Evolutionary conservation across 1,140 invertebrate species (phyloP).

Genomic region (Kradibia gibbosae): DNA sequence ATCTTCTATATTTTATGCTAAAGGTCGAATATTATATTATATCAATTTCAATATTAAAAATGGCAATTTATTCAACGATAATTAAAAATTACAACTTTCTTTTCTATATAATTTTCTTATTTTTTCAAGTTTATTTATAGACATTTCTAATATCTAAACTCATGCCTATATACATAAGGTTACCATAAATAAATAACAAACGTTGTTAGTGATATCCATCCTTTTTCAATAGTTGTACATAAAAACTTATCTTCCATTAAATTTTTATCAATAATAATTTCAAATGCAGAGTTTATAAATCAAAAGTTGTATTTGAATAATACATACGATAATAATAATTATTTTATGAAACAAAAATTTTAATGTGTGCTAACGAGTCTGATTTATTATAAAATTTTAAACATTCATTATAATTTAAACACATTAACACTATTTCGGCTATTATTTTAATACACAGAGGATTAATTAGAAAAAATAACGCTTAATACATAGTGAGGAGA

Average conservation of each 20-base stretch:
- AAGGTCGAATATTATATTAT: too few species aligned
- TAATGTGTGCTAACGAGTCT: neutral
- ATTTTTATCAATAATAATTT: conserved; percentile 2
- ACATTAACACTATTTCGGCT: too few species aligned
- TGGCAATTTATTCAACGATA: too few species aligned
- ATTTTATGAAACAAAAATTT: neutral
- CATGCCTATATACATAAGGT: neutral
- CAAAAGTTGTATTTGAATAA: neutral
- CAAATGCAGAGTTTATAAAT: neutral
- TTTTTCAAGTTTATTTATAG: too few species aligned
- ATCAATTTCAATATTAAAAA: too few species aligned
- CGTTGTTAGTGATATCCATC: neutral
- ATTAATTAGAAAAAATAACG: neutral
- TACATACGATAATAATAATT: too few species aligned
- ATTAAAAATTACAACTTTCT: too few species aligned
- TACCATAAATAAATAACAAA: neutral
- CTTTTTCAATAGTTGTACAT: neutral
- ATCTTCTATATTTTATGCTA: too few species aligned
- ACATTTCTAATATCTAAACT: too few species aligned
- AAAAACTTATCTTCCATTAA: neutral
- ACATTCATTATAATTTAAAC: too few species aligned
- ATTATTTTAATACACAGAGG: neutral
- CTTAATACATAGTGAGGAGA: neutral
- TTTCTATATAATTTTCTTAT: too few species aligned
- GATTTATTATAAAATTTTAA: conserved; percentile 3